Evolutionary conservation across 1,140 invertebrate species (phyloP).

Genomic region (Cataglyphis hispanica): DNA sequence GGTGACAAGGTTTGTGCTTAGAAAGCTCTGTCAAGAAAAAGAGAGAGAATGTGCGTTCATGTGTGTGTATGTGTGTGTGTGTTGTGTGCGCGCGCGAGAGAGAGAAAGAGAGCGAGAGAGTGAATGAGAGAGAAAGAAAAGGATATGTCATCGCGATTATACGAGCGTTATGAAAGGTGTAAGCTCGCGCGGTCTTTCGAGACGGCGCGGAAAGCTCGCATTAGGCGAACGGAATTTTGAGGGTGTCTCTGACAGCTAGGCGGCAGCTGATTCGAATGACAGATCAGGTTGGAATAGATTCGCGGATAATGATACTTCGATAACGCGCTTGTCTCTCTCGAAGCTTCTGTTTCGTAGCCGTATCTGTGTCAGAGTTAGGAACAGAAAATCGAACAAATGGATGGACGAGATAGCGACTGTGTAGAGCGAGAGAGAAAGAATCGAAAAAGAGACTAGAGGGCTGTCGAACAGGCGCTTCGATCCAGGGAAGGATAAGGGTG

Average conservation of each 20-base stretch:
- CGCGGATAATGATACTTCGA: slow-evolving; percentile 22
- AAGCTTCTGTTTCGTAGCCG: neutral
- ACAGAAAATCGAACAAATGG: slow-evolving; percentile 43
- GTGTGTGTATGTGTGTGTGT: no score
- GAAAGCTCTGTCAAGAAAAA: slow-evolving; percentile 44
- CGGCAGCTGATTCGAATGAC: slow-evolving; percentile 53
- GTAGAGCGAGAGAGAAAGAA: slow-evolving; percentile 6
- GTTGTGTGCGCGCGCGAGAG: neutral
- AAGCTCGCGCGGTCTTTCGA: neutral
- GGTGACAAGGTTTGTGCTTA: slow-evolving; percentile 85
- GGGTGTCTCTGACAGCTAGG: slow-evolving; percentile 3
- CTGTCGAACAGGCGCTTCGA: slow-evolving; percentile 79
- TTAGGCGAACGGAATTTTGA: neutral
- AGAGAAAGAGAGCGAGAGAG: slow-evolving; percentile 1
- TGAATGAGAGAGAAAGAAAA: neutral
- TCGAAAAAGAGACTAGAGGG: slow-evolving; percentile 62
- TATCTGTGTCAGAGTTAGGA: neutral
- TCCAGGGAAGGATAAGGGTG: slow-evolving; percentile 70
- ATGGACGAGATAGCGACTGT: neutral
- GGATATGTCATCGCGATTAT: no score
- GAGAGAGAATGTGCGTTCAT: slow-evolving; percentile 27
- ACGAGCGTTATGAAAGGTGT: neutral
- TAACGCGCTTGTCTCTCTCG: neutral
- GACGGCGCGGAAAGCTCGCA: neutral
- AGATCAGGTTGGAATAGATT: neutral